A percentile compares a stretch with the other conserved stretches of the same genome.
Evolutionary conservation across 2,888 invertebrate species (phyloP).

Genomic region (Tinea pellionella): DNA sequence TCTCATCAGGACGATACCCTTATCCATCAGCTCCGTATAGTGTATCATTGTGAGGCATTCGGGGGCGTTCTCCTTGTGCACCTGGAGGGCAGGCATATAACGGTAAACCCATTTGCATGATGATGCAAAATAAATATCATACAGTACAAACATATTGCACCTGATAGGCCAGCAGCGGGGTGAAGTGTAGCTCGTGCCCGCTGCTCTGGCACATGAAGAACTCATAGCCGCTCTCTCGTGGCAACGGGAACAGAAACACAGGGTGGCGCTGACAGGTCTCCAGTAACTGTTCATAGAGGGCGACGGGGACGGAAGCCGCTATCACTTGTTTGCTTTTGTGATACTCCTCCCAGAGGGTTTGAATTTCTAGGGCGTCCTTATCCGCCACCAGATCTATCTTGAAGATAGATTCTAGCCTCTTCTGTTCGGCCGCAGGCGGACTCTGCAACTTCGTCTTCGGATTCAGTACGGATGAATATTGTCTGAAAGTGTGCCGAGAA

Average conservation of each 20-base stretch:
- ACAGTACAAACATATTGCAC: slow-evolving; percentile 39
- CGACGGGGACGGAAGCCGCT: slow-evolving; percentile 75
- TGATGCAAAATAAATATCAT: too few relatives aligned
- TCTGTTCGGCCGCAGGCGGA: slow-evolving; percentile 30
- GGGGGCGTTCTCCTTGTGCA: slow-evolving; percentile 89
- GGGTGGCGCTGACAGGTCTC: slow-evolving; percentile 70
- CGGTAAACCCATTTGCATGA: too few relatives aligned
- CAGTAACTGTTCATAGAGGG: slow-evolving; percentile 70
- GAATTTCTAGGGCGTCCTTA: slow-evolving; percentile 78
- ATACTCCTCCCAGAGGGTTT: slow-evolving; percentile 83
- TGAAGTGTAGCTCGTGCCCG: slow-evolving; percentile 82
- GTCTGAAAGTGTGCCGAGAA: slow-evolving; percentile 35
- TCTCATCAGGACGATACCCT: slow-evolving; percentile 83
- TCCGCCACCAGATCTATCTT: slow-evolving; percentile 80
- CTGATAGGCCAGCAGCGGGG: slow-evolving; percentile 87
- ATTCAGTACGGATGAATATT: slow-evolving; percentile 73
- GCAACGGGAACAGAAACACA: slow-evolving; percentile 83
- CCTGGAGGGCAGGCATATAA: slow-evolving; percentile 58
- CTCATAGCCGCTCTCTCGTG: slow-evolving; percentile 86
- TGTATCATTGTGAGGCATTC: slow-evolving; percentile 85
- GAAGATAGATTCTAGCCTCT: slow-evolving; percentile 77
- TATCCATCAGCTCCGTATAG: slow-evolving; percentile 79
- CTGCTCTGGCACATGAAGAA: slow-evolving; percentile 84
- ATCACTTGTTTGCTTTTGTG: slow-evolving; percentile 82
- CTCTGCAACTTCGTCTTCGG: slow-evolving; percentile 61